Base-by-base conservation (phyloP, 2,888 invertebrate species). In the Thymelicus acteon region DNA sequence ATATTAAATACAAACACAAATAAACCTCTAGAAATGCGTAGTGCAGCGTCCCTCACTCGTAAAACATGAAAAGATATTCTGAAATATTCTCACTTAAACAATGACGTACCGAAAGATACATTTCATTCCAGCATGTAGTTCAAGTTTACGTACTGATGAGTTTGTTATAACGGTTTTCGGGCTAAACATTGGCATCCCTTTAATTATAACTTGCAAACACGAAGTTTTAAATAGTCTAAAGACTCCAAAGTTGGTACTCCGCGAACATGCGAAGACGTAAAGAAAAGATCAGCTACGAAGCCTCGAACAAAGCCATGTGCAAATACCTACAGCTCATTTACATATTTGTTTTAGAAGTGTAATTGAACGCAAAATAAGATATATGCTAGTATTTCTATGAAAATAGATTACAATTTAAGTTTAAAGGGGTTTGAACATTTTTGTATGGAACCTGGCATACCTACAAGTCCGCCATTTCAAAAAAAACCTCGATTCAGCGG, bases 241-340 rank as follows among this genome's bases (percentile, higher is more conserved):
- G 72, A 49, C 37, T 48, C 63, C 57, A 52, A 65, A 60, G 72
- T 71, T 68, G 40, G 44, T 44, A 12, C 4, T 10, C 12, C 8
- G 24, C 63, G 31, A 58, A 70, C 31, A 48, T 54, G 24, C 44
- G 44, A 10, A 44, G 49, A 19, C 60, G 70, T 72, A 57, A 63
- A 70, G 71, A 74, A 67, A 52, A 69, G 72, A 75, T 74, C 72
- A 72, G 60, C 70, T 70, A 61, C 62, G 70, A 74, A 75, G 71
- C 68, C 72, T 75, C 69, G 66, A 71, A 67, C 60, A 54, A 64
- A 12, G 6, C 7, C 12, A 7, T 7, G 12, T 63, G 52, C 66
- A 57, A 67, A 57, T 67, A n/a, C n/a, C n/a, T n/a, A 63, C 66
- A 19, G 57, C 44, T 73, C 67, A 72, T 75, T 73, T 73, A 72